Conservation (phyloP, 2,888 invertebrate species). For the Drosophila acutilabella region DNA sequence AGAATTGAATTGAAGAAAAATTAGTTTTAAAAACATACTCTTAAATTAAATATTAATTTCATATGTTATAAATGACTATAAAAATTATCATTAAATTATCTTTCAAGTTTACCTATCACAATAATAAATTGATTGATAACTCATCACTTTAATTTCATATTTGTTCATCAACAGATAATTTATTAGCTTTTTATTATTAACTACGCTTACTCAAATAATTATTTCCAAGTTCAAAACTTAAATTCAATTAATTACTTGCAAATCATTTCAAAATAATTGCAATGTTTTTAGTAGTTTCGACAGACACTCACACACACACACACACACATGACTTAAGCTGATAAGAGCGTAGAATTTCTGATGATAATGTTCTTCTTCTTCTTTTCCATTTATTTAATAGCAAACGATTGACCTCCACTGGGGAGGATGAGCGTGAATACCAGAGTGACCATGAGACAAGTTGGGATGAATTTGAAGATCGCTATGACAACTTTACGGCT, state of each 20-base stretch:
- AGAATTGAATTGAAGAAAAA: too few species aligned
- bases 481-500: constrained; percentile 84
- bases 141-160: too few species aligned
- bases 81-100: too few species aligned
- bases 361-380: background rate
- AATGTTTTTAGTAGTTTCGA: background rate
- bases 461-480: constrained; percentile 85
- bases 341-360: constrained; percentile 9
- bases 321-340: background rate
- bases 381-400: constrained; percentile 51
- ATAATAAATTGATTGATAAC: too few species aligned
- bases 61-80: too few species aligned
- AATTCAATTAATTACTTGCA: constrained; percentile 15
- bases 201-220: too few species aligned
- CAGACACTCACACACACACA: background rate
- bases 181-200: too few species aligned
- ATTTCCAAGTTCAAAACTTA: too few species aligned
- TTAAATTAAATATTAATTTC: too few species aligned
- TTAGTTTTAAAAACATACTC: too few species aligned
- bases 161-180: too few species aligned
- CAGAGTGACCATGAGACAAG: constrained; percentile 85
- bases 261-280: constrained; percentile 12
- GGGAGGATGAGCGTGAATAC: constrained; percentile 85
- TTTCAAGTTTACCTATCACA: too few species aligned
- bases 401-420: constrained; percentile 84